Evolutionary conservation across 2,113 vertebrate species (phyloP).

Genomic region (Hiodon tergisus): DNA sequence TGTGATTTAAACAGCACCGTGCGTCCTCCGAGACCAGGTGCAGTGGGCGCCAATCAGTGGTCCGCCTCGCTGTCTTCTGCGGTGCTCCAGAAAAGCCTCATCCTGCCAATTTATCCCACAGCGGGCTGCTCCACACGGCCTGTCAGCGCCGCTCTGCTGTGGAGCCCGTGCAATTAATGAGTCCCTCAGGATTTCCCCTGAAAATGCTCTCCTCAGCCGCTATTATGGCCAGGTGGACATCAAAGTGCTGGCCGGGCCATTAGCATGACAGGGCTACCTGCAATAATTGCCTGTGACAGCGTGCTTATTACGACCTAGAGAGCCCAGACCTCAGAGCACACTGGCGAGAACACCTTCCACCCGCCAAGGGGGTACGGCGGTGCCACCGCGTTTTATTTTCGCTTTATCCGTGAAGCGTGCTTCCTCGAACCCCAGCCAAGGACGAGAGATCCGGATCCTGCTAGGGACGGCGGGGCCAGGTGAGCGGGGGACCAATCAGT

Average conservation of each 20-base stretch:
- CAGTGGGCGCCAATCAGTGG: background rate
- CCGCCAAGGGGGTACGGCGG: no score
- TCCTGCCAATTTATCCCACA: background rate
- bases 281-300: conserved; percentile 41
- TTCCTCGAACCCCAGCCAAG: no score
- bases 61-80: background rate
- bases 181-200: conserved; percentile 50
- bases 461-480: no score
- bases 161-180: conserved; percentile 48
- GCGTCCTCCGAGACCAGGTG: background rate
- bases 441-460: no score
- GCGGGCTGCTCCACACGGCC: background rate
- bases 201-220: conserved; percentile 47
- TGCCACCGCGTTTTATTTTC: no score
- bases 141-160: conserved; percentile 34
- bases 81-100: background rate
- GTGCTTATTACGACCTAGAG: conserved; percentile 10
- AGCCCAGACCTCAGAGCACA: background rate
- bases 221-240: conserved; percentile 48
- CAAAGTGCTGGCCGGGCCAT: conserved; percentile 49
- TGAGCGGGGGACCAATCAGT: no score
- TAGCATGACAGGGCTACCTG: conserved; percentile 51
- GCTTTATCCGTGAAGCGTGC: no score
- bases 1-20: background rate
- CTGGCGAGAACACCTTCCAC: background rate